phyloP scores from a whole-genome alignment of 1,140 invertebrate genomes.

The Drosophila lowei region DNA sequence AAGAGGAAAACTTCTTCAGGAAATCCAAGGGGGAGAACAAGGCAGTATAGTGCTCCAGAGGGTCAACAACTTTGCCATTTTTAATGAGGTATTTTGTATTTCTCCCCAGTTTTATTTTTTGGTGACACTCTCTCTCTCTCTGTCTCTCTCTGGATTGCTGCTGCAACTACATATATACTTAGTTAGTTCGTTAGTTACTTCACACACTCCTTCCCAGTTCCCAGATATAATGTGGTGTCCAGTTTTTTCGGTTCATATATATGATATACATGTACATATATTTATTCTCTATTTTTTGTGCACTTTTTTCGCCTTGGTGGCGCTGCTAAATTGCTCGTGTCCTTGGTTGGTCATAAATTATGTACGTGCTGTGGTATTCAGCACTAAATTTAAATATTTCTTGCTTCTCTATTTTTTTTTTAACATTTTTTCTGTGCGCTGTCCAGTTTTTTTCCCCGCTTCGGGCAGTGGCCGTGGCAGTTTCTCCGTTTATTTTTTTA shows the following conservation, averaged over 20 bases:
- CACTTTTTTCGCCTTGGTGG: constrained; percentile 51
- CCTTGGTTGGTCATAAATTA: constrained; percentile 81
- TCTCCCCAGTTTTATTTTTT: constrained; percentile 17
- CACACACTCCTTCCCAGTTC: constrained; percentile 20
- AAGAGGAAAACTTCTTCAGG: neutral
- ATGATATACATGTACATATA: constrained; percentile 30
- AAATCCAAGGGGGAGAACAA: neutral
- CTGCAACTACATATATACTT: neutral
- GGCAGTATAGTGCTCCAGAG: constrained; percentile 1
- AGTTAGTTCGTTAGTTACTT: constrained; percentile 72
- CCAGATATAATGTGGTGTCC: constrained; percentile 25
- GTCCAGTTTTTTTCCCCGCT: constrained; percentile 24
- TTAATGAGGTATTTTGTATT: too few relatives aligned
- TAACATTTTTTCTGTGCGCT: constrained; percentile 26
- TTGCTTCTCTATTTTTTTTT: constrained; percentile 38
- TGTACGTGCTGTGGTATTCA: constrained; percentile 81
- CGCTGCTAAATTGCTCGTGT: constrained; percentile 81
- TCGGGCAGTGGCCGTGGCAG: constrained; percentile 33
- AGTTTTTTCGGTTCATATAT: constrained; percentile 39
- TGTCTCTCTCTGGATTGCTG: constrained; percentile 3
- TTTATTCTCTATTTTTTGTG: constrained; percentile 29
- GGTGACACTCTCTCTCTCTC: constrained; percentile 14
- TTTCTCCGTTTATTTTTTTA: constrained; percentile 32
- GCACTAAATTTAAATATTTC: constrained; percentile 81
- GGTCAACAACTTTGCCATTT: too few relatives aligned